Conservation (phyloP, 2,113 vertebrate species). For the Monarcha castaneiventris region DNA sequence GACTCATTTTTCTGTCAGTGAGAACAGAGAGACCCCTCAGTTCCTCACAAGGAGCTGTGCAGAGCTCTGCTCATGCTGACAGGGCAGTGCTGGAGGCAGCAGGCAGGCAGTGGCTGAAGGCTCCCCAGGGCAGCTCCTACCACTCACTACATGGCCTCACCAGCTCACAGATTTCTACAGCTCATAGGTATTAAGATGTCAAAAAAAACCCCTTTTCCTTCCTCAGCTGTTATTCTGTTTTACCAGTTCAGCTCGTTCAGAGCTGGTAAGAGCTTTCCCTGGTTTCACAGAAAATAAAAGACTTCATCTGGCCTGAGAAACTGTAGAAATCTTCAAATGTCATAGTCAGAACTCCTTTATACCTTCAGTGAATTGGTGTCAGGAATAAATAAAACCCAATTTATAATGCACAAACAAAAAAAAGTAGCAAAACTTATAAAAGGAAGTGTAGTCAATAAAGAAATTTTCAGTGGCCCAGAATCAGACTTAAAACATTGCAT, state of each 20-base stretch:
- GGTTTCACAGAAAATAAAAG: neutral
- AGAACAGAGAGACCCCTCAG: neutral
- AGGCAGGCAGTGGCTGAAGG: neutral
- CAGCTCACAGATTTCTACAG: neutral
- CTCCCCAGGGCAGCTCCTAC: neutral
- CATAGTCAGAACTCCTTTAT: neutral
- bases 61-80: neutral
- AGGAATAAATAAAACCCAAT: neutral
- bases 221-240: neutral
- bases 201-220: neutral
- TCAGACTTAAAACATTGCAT: neutral
- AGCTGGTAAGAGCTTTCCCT: neutral
- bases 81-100: neutral
- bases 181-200: neutral
- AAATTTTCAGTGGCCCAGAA: neutral
- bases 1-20: neutral
- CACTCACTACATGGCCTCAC: neutral
- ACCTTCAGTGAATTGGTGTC: neutral
- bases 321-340: neutral
- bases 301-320: neutral
- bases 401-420: neutral
- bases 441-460: neutral
- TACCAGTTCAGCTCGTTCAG: neutral
- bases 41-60: neutral
- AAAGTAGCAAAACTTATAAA: neutral